Base-by-base conservation (phyloP, 2,888 invertebrate genomes). In the Stenodera caucasica region DNA sequence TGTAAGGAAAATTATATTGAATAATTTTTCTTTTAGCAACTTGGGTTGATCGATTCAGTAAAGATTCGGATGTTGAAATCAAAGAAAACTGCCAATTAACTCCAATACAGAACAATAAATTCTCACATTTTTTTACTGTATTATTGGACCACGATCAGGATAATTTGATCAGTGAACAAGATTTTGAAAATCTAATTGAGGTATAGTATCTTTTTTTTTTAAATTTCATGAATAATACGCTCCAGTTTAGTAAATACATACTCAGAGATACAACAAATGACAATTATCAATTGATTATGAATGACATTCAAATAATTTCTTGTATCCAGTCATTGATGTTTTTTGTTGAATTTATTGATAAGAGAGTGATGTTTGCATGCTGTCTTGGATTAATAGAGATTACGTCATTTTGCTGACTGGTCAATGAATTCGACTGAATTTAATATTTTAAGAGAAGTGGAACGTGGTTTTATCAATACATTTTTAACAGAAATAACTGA, bases 401-500 rank as follows among this genome's bases (percentile, higher is more conserved):
- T 90, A 73, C 86, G 89, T 59, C 89, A 90, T 79, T 90, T 90
- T 76, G 89, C 90, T 50, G 90, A 90, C 77, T 90, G 90, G 90
- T 88, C 89, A 55, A 83, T 82, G 67, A 88, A 89, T 79, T 89
- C 89, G 35, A 85, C 88, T 21, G 90, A 90, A 78, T 90, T 87
- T 75, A 86, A 89, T 76, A 87, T 89, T 67, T 81, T 90, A 59
- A 82, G 87, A 63, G 90, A 90, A 78, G 88, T 90, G 63, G 88
- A 90, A 76, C 82, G 85, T 57, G 90, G 90, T 70, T 87, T 90
- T 73, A 84, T 89, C 58, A 86, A 88, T 58, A 84, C 88, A 67
- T 89, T 90, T 76, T 84, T 90, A 75, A 81, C 82, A 73, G 86
- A 85, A 58, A 78, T 86, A 69, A 83, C 83, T 54, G 77, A 81